These are phyloP conservation scores for Saguinus midas DNA, from an alignment of 2,113 vertebrate species.

Conservation along the genomic window DNA sequence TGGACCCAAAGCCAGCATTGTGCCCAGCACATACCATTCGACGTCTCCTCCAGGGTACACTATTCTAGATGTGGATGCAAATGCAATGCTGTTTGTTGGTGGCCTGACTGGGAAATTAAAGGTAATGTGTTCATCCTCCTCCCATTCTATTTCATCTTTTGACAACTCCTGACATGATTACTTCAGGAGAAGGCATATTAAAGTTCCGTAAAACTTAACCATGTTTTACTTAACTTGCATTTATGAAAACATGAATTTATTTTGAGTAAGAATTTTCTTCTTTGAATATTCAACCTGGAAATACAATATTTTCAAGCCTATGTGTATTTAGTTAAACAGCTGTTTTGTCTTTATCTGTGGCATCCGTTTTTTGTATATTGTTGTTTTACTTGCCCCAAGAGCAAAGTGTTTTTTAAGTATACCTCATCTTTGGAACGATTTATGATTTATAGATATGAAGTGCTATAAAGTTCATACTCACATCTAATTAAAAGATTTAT, in stretches of 20 bases:
- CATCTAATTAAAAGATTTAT: slow-evolving; percentile 83
- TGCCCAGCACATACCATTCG: slow-evolving; percentile 86
- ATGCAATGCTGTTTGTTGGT: slow-evolving; percentile 97
- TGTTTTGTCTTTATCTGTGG: slow-evolving; percentile 7
- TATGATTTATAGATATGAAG: slow-evolving; percentile 71
- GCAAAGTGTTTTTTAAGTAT: slow-evolving; percentile 41
- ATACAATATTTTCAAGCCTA: not conserved
- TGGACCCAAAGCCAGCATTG: slow-evolving; percentile 91
- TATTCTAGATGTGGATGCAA: slow-evolving; percentile 95
- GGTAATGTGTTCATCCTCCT: slow-evolving; percentile 80
- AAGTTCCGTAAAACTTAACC: not conserved
- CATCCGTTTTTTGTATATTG: not conserved
- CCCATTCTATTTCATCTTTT: not conserved
- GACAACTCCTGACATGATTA: not conserved
- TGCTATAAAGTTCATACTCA: slow-evolving; percentile 75
- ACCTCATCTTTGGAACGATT: slow-evolving; percentile 58
- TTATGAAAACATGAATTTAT: not conserved
- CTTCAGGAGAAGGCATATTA: not conserved
- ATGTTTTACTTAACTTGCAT: not conserved
- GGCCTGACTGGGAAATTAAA: slow-evolving; percentile 93
- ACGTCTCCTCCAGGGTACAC: slow-evolving; percentile 91
- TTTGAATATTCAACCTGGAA: slow-evolving; percentile 9
- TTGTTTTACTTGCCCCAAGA: slow-evolving; percentile 56
- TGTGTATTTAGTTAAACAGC: not conserved
- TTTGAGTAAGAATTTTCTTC: not conserved